A percentile compares a stretch with the other conserved stretches of the same genome.
These are phyloP conservation scores for Scaptomyza montana DNA, from an alignment of 1,140 invertebrate species.

Conservation along the genomic window DNA sequence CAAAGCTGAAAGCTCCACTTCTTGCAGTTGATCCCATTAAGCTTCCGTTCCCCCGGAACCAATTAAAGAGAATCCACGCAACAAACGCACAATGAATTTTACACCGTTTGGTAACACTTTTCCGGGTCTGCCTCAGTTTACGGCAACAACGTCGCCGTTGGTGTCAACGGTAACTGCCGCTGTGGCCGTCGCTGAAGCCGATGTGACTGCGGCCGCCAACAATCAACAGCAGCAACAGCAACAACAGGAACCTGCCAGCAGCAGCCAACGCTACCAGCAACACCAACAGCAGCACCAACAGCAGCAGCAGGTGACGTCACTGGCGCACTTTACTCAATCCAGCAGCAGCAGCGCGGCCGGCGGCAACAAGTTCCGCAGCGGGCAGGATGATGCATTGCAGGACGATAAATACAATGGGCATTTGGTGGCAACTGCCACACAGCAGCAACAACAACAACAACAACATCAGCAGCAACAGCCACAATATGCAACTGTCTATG, in stretches of 20 bases:
- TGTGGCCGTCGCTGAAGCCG: conserved; percentile 51
- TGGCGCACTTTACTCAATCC: conserved; percentile 77
- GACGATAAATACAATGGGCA: conserved; percentile 81
- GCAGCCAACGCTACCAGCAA: conserved; percentile 71
- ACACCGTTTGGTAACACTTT: conserved; percentile 88
- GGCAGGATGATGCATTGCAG: conserved; percentile 58
- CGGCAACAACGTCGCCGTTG: conserved; percentile 84
- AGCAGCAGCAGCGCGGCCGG: conserved; percentile 41
- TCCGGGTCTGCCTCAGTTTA: conserved; percentile 87
- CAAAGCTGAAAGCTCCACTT: no score
- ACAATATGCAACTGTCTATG: conserved; percentile 71
- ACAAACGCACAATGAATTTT: conserved; percentile 87
- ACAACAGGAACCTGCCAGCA: conserved; percentile 55
- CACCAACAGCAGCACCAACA: conserved; percentile 61
- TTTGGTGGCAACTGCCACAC: conserved; percentile 60
- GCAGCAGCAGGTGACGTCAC: conserved; percentile 52
- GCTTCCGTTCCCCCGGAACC: background rate
- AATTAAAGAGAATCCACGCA: conserved; percentile 6
- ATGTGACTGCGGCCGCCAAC: conserved; percentile 60
- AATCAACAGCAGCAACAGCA: conserved; percentile 68
- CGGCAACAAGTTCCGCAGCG: conserved; percentile 57
- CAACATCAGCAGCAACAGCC: conserved; percentile 60
- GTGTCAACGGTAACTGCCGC: conserved; percentile 76
- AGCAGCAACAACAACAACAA: conserved; percentile 53
- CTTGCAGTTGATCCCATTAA: conserved; percentile 44